These are phyloP conservation scores for Andrena dorsata DNA, from an alignment of 2,888 invertebrate genomes.

Conservation along the genomic window DNA sequence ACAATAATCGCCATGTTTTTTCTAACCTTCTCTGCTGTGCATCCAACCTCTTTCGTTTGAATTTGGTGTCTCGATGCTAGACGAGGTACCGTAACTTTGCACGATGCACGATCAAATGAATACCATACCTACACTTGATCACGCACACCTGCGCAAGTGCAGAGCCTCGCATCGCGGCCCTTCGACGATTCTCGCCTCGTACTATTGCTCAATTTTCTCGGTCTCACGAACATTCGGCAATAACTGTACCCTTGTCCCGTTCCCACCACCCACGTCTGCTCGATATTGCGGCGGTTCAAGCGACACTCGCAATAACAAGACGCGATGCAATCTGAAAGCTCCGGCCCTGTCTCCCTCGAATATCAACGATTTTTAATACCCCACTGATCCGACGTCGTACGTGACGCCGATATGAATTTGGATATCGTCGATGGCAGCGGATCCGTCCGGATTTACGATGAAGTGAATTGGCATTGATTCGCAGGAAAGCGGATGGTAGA, in stretches of 20 bases:
- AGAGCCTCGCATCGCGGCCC: not conserved
- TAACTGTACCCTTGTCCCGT: slow-evolving; percentile 37
- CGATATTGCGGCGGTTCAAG: slow-evolving; percentile 24
- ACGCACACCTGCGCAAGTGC: not conserved
- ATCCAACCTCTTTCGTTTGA: too few species aligned
- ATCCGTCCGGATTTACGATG: not conserved
- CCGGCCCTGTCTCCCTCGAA: not conserved
- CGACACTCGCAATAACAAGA: slow-evolving; percentile 1
- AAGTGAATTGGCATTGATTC: not conserved
- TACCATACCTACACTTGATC: not conserved
- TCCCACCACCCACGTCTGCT: slow-evolving; percentile 38
- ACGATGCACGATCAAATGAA: not conserved
- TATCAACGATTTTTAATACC: slow-evolving; percentile 4
- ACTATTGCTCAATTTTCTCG: slow-evolving; percentile 43
- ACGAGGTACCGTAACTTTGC: not conserved
- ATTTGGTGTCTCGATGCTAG: too few species aligned
- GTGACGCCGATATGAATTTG: not conserved
- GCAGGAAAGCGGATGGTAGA: too few species aligned
- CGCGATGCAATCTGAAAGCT: not conserved
- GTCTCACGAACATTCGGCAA: slow-evolving; percentile 28
- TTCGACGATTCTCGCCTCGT: slow-evolving; percentile 22
- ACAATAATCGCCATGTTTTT: slow-evolving; percentile 25
- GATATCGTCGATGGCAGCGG: not conserved
- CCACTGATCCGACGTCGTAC: not conserved
- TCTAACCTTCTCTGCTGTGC: not conserved